Percentiles rank a stretch among this genome's conserved stretches.
phyloP scores from a whole-genome alignment of 2,888 invertebrate genomes.

The Sussaba pulchella region DNA sequence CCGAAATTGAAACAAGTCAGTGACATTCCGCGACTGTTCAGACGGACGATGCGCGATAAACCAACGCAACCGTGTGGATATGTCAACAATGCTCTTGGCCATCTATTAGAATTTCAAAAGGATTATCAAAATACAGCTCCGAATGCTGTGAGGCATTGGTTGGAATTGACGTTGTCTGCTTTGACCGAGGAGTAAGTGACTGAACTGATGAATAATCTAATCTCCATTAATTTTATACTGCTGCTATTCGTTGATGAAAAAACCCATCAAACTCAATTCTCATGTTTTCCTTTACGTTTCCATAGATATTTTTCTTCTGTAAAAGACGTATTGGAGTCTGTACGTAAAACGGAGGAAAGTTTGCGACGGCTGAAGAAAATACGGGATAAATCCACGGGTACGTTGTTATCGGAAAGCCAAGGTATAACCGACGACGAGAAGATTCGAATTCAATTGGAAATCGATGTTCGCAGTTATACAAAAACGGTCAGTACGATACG shows the following conservation, averaged over 20 bases:
- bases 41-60: slow-evolving; percentile 95
- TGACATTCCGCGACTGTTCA: slow-evolving; percentile 96
- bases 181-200: slow-evolving; percentile 85
- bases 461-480: slow-evolving; percentile 93
- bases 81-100: slow-evolving; percentile 88
- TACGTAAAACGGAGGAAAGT: slow-evolving; percentile 98
- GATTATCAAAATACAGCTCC: slow-evolving; percentile 84
- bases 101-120: slow-evolving; percentile 87
- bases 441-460: slow-evolving; percentile 94
- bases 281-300: too few relatives aligned
- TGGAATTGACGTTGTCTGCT: slow-evolving; percentile 83
- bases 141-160: slow-evolving; percentile 82
- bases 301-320: slow-evolving; percentile 90
- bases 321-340: slow-evolving; percentile 95
- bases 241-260: too few relatives aligned
- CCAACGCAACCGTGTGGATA: slow-evolving; percentile 93
- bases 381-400: slow-evolving; percentile 86
- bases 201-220: too few relatives aligned
- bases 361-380: slow-evolving; percentile 94
- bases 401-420: slow-evolving; percentile 85
- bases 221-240: too few relatives aligned
- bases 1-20: slow-evolving; percentile 92
- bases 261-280: too few relatives aligned
- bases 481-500: slow-evolving; percentile 84
- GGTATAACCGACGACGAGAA: slow-evolving; percentile 96